Evolutionary conservation across 2,888 invertebrate genomes (phyloP), one percentile per base, ranked within the genome.

Genomic region (Pomacea canaliculata): DNA sequence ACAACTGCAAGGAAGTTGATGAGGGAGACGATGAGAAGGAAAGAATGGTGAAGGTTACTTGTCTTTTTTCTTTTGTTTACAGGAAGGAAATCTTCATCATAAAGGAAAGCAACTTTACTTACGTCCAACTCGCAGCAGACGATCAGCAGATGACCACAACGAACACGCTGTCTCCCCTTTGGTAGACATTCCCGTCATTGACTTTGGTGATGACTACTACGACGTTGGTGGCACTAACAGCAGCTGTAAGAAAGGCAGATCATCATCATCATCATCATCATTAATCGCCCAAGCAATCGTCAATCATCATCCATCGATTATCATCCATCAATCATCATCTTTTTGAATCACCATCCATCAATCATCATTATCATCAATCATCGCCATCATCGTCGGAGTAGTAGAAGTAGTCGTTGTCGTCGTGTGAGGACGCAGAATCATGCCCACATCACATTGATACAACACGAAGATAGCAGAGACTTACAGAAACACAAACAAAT

Each of bases 71-170:
- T 68, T 46, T 12, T 19, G 9, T 27, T 56, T 16, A 37, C 60
- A 70, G 70, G 70, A 70, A 12, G 70, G 70, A 46, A 56, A 70
- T 59, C 60, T 70, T 12, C 56, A 70, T 59, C 70, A 70, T 27
- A 46, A 56, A 3, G 60, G 46, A 13, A 51, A 37, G 12, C 70
- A 70, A 27, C 51, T 70, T 23, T 27, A 46, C 46, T 13, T 70
- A 59, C 5, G 19, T 18, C 70, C 70, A 16, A 0, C 13, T 12
- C 70, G 70, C 37, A 13, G 59, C 18, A 70, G 59, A 59, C 70
- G 70, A 7, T 69, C 69, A 16, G 12, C 69, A 56, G 51, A 56
- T 8, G 51, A 56, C 12, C 23, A 12, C 10, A 63, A 63, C 27
- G 2, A 63, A 19, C 63, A 63, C 19, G n/a, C 19, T 8, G 19